A percentile compares a stretch with the other conserved stretches of the same genome.
Conservation (phyloP, 2,888 invertebrate species). For the Perdita meconis region DNA sequence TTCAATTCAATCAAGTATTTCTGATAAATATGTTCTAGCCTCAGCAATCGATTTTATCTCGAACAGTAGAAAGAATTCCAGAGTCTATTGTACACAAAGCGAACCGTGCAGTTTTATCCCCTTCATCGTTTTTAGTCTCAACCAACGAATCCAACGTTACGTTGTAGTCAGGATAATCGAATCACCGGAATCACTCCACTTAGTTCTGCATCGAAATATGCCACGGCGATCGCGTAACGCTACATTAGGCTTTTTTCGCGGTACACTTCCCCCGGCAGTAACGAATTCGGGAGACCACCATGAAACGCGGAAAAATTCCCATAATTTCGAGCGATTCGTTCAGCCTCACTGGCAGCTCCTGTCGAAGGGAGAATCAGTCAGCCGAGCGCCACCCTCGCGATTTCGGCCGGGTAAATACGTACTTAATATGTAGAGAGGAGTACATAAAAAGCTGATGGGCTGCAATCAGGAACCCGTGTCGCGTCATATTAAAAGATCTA, state of each 20-base stretch:
- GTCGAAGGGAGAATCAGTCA: constrained; percentile 27
- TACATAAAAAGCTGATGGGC: constrained; percentile 73
- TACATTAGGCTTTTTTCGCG: background rate
- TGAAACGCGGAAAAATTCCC: background rate
- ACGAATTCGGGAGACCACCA: background rate
- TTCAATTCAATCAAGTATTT: constrained; percentile 8
- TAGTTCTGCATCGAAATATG: background rate
- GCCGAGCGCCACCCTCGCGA: constrained; percentile 39
- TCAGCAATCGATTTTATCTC: background rate
- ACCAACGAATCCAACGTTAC: too few relatives aligned
- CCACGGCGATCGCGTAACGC: background rate
- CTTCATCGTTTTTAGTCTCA: too few relatives aligned
- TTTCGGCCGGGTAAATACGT: constrained; percentile 60
- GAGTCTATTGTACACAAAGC: too few relatives aligned
- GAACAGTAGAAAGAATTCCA: background rate
- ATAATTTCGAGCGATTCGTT: constrained; percentile 30
- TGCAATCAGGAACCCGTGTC: constrained; percentile 73
- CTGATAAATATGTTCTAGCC: constrained; percentile 19
- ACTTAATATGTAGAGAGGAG: constrained; percentile 60
- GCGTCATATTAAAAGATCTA: constrained; percentile 73
- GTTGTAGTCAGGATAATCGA: too few relatives aligned
- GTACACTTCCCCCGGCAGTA: background rate
- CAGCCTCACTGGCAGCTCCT: constrained; percentile 11
- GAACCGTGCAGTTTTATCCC: too few relatives aligned
- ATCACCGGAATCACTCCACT: too few relatives aligned